phyloP scores from a whole-genome alignment of 2,888 invertebrate species.

The Acleris emargana region DNA sequence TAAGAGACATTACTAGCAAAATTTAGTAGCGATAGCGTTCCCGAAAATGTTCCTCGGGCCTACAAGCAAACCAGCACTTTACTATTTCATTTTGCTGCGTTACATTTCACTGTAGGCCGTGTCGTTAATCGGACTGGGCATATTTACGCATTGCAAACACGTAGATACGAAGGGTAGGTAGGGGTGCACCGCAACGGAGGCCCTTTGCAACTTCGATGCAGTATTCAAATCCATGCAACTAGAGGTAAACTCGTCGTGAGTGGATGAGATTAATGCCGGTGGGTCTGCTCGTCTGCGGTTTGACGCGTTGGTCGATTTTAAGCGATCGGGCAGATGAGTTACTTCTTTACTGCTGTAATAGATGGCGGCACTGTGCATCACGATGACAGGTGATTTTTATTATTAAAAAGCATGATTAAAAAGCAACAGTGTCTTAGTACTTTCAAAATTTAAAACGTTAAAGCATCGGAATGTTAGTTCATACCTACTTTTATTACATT shows the following conservation, averaged over 20 bases:
- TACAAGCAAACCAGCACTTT: slow-evolving; percentile 40
- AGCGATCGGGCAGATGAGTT: slow-evolving; percentile 8
- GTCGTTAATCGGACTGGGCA: slow-evolving; percentile 37
- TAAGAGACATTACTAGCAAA: slow-evolving; percentile 42
- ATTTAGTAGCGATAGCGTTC: slow-evolving; percentile 44
- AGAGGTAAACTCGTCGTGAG: slow-evolving; percentile 54
- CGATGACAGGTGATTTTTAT: too few species aligned
- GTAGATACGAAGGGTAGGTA: slow-evolving; percentile 47
- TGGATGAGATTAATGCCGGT: slow-evolving; percentile 71
- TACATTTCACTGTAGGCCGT: slow-evolving; percentile 42
- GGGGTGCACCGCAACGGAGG: slow-evolving; percentile 41
- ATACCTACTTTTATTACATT: too few species aligned
- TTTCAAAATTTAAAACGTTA: too few species aligned
- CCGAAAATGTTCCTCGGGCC: slow-evolving; percentile 43
- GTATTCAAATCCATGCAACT: slow-evolving; percentile 68
- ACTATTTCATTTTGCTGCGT: slow-evolving; percentile 45
- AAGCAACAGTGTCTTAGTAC: too few species aligned
- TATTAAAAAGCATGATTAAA: too few species aligned
- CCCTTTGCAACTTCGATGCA: slow-evolving; percentile 52
- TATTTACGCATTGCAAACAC: slow-evolving; percentile 52
- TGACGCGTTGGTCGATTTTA: slow-evolving; percentile 47
- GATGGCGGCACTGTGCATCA: not conserved
- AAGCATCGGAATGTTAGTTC: too few species aligned
- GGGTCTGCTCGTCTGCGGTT: slow-evolving; percentile 54
- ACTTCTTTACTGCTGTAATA: not conserved